These are phyloP conservation scores for Ispidina picta DNA, from an alignment of 2,797 vertebrate genomes.

Conservation along the genomic window DNA sequence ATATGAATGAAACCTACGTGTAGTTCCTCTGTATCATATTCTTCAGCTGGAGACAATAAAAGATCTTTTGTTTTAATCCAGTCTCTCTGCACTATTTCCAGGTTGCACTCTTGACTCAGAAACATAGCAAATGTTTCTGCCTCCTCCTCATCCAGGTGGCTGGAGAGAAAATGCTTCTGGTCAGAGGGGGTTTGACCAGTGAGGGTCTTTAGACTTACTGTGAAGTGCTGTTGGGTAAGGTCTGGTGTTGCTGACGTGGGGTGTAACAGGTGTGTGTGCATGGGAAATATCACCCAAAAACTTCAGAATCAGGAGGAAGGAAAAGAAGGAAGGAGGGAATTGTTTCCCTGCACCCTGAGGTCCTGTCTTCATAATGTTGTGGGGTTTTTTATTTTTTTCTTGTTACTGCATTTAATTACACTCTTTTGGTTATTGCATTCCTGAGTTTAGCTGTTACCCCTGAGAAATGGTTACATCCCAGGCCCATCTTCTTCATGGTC, in stretches of 20 bases:
- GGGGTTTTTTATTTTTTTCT: not conserved
- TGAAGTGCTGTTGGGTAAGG: not conserved
- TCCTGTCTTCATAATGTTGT: not conserved
- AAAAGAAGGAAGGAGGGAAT: not conserved
- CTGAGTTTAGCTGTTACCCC: not conserved
- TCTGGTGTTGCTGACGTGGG: not conserved
- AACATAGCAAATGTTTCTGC: not conserved
- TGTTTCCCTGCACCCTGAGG: not conserved
- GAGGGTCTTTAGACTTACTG: not conserved
- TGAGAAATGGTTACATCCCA: not conserved
- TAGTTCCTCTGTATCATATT: constrained; percentile 63
- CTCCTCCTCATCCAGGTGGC: not conserved
- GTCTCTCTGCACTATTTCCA: constrained; percentile 48
- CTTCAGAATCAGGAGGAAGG: not conserved
- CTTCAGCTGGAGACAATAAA: constrained; percentile 65
- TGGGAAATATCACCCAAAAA: not conserved
- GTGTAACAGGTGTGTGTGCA: not conserved
- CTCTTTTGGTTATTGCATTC: not conserved
- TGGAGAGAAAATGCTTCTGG: not conserved
- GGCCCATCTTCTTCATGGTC: not conserved
- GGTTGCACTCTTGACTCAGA: not conserved
- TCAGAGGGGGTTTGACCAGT: rapidly evolving
- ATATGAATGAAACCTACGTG: not conserved
- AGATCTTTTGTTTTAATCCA: constrained; percentile 37
- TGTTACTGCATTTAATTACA: not conserved